Evolutionary conservation across 2,888 invertebrate genomes (phyloP), one percentile per base, ranked within the genome.

Genomic region (Acronicta leporina): DNA sequence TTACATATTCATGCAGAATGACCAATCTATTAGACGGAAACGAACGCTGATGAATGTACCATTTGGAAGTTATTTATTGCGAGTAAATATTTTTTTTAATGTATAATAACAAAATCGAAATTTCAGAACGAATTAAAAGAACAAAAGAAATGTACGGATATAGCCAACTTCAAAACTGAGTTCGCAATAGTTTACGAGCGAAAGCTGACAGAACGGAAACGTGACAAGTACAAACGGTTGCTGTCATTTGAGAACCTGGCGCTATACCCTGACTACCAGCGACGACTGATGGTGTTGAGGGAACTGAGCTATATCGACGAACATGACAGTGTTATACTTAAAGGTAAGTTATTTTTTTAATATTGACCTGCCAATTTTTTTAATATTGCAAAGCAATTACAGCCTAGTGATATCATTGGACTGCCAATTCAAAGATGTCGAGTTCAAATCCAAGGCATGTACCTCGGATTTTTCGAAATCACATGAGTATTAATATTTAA

Each of bases 181-280:
- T 98, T 98, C 83, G 94, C 95, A 1, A 92, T 95, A 30, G 96
- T 98, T 0, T 97, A 96, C 84, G 96, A 96, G 73, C 95, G 97
- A n/a, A 96, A 96, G 72, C 95, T 96, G 69, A 89, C 98, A 1
- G 97, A 97, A 81, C 92, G 95, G 30, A 95, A 96, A 64, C 96
- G 95, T 66, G 96, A 95, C 67, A 95, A 96, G 68, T 95, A 98
- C 67, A 96, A 97, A 75, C 96, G 96, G 64, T 93, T 96, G 63
- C 94, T 98, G 45, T 99, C 99, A 0, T 97, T 97, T 60, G 97
- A 98, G 84, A 98, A 97, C 85, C 95, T 99, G 54, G 95, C 96
- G 0, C 94, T 99, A 0, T 97, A 98, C 87, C 98, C 98, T 0
- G 99, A 99, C 80, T 99, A 99, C 87, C 96, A 97, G 77, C 96